Percentiles rank a stretch among this genome's conserved stretches.
Evolutionary conservation across 2,113 vertebrate species (phyloP).

Genomic region (Caracal caracal): DNA sequence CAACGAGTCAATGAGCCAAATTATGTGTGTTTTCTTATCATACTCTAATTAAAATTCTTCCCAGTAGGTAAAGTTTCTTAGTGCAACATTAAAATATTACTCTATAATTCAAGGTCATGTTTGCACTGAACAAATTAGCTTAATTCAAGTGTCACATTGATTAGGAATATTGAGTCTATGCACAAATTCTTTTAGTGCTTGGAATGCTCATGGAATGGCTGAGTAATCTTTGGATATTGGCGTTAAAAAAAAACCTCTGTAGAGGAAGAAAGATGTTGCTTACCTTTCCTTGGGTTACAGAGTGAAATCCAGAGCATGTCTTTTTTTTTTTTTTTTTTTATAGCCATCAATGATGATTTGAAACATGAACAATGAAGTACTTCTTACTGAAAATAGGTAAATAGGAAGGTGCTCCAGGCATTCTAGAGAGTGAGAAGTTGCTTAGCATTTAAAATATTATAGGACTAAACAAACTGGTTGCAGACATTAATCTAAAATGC

Average conservation of each 20-base stretch:
- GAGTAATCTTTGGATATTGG: conserved; percentile 51
- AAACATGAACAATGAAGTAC: background rate
- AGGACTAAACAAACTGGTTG: background rate
- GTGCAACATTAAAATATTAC: conserved; percentile 72
- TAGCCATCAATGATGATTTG: background rate
- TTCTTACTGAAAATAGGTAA: conserved; percentile 4
- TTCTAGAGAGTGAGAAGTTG: background rate
- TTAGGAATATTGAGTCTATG: conserved; percentile 63
- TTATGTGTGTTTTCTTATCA: conserved; percentile 71
- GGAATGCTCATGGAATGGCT: conserved; percentile 46
- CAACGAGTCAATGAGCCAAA: conserved; percentile 54
- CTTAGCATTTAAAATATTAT: background rate
- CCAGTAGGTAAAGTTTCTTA: conserved; percentile 60
- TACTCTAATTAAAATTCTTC: conserved; percentile 83
- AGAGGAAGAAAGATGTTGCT: conserved; percentile 32
- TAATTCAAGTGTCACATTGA: conserved; percentile 79
- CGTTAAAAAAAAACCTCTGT: conserved; percentile 35
- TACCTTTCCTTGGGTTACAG: background rate
- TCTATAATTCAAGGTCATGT: conserved; percentile 82
- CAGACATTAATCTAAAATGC: background rate
- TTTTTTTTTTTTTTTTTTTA: background rate
- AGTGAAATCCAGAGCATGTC: background rate
- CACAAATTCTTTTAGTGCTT: conserved; percentile 44
- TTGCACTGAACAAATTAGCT: conserved; percentile 78
- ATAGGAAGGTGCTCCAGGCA: background rate